phyloP scores from a whole-genome alignment of 2,888 invertebrate species.

The Balanococcus diminutus region DNA sequence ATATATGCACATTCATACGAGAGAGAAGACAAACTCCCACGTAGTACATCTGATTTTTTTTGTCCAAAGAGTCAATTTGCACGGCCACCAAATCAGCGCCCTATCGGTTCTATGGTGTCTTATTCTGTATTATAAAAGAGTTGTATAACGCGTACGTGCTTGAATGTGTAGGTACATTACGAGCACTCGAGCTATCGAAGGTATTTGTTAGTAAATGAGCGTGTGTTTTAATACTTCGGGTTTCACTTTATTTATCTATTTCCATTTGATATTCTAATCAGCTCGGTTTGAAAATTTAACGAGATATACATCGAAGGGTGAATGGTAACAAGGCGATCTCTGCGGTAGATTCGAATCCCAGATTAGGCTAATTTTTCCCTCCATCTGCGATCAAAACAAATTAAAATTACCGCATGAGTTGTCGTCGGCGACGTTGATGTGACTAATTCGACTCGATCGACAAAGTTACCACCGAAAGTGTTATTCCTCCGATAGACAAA shows the following conservation, averaged over 20 bases:
- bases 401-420: not conserved
- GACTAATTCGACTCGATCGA: not conserved
- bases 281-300: not conserved
- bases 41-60: not conserved
- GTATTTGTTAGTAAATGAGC: not conserved
- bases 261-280: conserved; percentile 8
- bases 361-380: not conserved
- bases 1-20: not conserved
- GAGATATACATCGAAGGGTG: not conserved
- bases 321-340: not conserved
- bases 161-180: conserved; percentile 9
- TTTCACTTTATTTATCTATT: not conserved
- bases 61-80: not conserved
- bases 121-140: not conserved
- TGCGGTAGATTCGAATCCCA: not conserved
- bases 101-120: not conserved
- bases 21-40: not conserved
- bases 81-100: not conserved
- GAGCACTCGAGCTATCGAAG: not conserved
- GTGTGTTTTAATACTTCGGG: not conserved
- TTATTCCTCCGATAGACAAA: not conserved
- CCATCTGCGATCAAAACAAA: not conserved
- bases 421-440: not conserved
- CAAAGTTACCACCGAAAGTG: not conserved
- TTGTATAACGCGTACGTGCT: conserved; percentile 9